Evolutionary conservation across 2,888 invertebrate species (phyloP).

Genomic region (Andrena bicolor): DNA sequence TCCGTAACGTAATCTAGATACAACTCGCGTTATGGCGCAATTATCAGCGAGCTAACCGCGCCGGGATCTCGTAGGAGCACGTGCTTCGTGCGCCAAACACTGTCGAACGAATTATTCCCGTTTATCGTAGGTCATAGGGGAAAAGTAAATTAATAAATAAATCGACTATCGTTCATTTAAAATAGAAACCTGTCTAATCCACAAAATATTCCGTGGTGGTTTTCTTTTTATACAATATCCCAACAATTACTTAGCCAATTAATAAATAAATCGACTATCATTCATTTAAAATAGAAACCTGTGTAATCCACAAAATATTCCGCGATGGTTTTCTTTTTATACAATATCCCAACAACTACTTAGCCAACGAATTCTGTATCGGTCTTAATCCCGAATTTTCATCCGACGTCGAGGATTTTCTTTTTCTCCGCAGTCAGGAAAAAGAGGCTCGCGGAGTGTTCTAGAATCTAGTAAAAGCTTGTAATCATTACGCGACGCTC

Average conservation of each 20-base stretch:
- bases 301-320: too few species aligned
- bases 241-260: not conserved
- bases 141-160: too few species aligned
- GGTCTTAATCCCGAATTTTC: conserved; percentile 32
- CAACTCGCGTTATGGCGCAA: conserved; percentile 7
- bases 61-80: not conserved
- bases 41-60: conserved; percentile 2
- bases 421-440: not conserved
- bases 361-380: not conserved
- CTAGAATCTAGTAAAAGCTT: conserved; percentile 73
- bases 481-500: conserved; percentile 61
- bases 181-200: too few species aligned
- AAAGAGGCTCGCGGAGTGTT: conserved; percentile 10
- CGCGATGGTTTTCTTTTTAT: not conserved
- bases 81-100: too few species aligned
- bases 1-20: conserved; percentile 27
- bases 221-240: not conserved
- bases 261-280: too few species aligned
- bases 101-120: too few species aligned
- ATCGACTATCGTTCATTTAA: too few species aligned
- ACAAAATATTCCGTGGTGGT: not conserved
- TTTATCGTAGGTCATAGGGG: too few species aligned
- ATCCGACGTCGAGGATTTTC: not conserved
- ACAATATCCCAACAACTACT: not conserved
- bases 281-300: too few species aligned